phyloP scores from a whole-genome alignment of 2,797 vertebrate species.

The Melanotaenia pygmaea region DNA sequence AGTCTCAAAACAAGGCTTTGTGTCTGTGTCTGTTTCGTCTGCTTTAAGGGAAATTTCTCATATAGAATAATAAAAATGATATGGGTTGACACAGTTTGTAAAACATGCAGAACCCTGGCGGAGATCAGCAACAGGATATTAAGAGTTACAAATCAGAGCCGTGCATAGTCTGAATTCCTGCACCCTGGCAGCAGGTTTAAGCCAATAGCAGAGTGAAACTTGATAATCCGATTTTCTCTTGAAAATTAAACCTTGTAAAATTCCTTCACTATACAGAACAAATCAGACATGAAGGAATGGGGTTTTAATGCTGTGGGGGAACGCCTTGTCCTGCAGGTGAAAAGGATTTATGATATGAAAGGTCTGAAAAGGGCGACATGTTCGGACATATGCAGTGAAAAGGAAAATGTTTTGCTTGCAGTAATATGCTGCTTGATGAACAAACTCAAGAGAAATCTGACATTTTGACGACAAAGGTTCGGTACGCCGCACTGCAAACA shows the following conservation, averaged over 20 bases:
- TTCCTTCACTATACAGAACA: not conserved
- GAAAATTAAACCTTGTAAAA: not conserved
- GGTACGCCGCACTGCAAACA: not conserved
- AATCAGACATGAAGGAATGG: not conserved
- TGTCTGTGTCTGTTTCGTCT: not conserved
- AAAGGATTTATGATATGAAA: conserved; percentile 16
- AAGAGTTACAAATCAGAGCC: conserved; percentile 33
- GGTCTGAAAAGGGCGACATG: conserved; percentile 36
- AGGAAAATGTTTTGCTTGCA: conserved; percentile 25
- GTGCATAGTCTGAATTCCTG: conserved; percentile 59
- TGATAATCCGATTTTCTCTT: not conserved
- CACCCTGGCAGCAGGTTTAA: conserved; percentile 10
- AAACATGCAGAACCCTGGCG: not conserved
- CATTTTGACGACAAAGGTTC: not conserved
- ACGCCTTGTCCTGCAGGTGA: conserved; percentile 2
- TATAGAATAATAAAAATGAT: not conserved
- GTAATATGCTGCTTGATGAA: conserved; percentile 25
- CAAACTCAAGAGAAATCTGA: not conserved
- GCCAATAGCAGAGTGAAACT: not conserved
- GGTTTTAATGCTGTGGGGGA: not conserved
- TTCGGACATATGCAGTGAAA: conserved; percentile 45
- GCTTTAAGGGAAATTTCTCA: conserved; percentile 3
- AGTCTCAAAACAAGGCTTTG: not conserved
- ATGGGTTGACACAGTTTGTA: conserved; percentile 17
- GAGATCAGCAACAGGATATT: conserved; percentile 42